Conservation (phyloP, 2,888 invertebrate genomes). For the Arctia plantaginis region DNA sequence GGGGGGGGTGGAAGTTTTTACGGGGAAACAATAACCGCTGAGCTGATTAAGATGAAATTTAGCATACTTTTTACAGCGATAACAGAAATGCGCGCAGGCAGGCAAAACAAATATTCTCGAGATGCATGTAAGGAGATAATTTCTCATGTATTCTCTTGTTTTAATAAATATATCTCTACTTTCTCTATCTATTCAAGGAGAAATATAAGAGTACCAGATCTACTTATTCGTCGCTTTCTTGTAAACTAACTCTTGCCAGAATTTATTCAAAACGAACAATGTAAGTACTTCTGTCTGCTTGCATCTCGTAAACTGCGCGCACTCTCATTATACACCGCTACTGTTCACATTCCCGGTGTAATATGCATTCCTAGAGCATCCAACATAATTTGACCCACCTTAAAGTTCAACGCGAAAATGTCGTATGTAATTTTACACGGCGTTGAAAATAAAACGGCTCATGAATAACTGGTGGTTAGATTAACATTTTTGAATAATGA, state of each 20-base stretch:
- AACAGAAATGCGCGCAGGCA: too few species aligned
- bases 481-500: constrained; percentile 71
- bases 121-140: too few species aligned
- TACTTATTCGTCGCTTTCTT: constrained; percentile 28
- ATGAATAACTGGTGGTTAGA: constrained; percentile 38
- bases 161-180: not conserved
- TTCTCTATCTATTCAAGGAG: not conserved
- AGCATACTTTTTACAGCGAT: too few species aligned
- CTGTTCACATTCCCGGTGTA: constrained; percentile 44
- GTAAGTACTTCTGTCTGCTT: constrained; percentile 33
- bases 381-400: constrained; percentile 31
- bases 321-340: constrained; percentile 51
- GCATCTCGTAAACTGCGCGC: constrained; percentile 44
- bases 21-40: too few species aligned
- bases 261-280: constrained; percentile 49
- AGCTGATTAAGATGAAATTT: too few species aligned
- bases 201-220: constrained; percentile 1
- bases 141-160: too few species aligned
- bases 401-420: constrained; percentile 15
- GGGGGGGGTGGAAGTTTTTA: too few species aligned
- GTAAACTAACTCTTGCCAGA: constrained; percentile 35
- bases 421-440: constrained; percentile 22
- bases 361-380: constrained; percentile 44
- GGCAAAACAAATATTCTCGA: too few species aligned
- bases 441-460: constrained; percentile 39